Evolutionary conservation across 2,797 vertebrate genomes (phyloP), one percentile per base, ranked within the genome.

Genomic region (Threskiornis aethiopicus): DNA sequence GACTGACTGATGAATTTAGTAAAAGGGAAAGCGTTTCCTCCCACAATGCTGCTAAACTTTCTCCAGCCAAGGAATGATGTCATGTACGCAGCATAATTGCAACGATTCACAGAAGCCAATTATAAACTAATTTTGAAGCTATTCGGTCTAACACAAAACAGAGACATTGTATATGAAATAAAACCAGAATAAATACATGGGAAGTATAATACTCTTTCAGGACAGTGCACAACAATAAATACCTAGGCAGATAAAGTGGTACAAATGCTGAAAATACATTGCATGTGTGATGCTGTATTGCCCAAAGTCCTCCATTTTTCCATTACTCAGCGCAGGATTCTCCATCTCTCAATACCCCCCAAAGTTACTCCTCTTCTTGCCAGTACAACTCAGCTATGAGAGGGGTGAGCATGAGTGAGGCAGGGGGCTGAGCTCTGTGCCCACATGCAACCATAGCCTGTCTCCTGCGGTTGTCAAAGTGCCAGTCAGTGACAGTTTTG

Each of bases 241-340:
- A 47, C 13, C 29, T 54, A 44, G n/a, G 33, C 67, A 86, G 67
- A 51, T 7, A 66, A 39, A 49, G 18, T 15, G 20, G 10, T 39
- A 29, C 19, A 90, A 49, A 13, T 16, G 20, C 46, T 84, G 57
- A 78, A 75, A 72, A 41, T 52, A 13, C 0, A 0, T 44, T 47
- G 16, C 8, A 5, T 0, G 0, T 22, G 6, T 46, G 49, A 76
- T 14, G 8, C 26, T 46, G 6, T 33, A 6, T 51, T 44, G 29
- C 44, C 37, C 24, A 12, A 37, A 62, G 13, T 51, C 20, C 33
- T 83, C 33, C 3, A 20, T 47, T 77, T 51, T 55, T 20, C 22
- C 33, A 16, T 70, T n/a, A 10, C 20, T 83, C 47, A 61, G 66
- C 31, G 51, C 13, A 37, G 41, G 42, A 71, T 46, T 72, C 39